Evolutionary conservation across 1,140 invertebrate genomes (phyloP), one percentile per base, ranked within the genome.

Genomic region (Nilaparvata lugens): DNA sequence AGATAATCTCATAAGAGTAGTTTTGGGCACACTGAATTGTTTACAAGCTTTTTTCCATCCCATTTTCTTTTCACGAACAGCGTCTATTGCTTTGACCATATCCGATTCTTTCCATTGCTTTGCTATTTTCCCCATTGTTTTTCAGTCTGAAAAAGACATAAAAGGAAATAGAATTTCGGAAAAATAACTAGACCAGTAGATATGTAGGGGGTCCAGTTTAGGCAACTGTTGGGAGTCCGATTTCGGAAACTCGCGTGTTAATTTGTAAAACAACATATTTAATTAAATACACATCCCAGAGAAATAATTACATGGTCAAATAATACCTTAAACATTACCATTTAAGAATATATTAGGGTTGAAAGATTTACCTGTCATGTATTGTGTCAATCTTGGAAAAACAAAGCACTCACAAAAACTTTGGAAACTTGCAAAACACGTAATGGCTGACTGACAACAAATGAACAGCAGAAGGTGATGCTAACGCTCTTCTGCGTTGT

Each of bases 271-370:
- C 19, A 45, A 45, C 43, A 4, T 16, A 45, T 45, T 45, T 45
- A 28, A 28, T 45, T 5, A 45, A 45, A n/a, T 19, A 19, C 19
- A 16, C 43, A 45, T 45, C 43, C 19, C n/a, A 45, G 19, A n/a
- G 19, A 45, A 45, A 45, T 19, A 4, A 45, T 45, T 4, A 45
- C 13, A 45, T 45, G 43, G 3, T 45, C n/a, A 45, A 45, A 19
- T 16, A 16, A n/a, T 16, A 45, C n/a, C 43, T 19, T 45, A 16
- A 45, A 45, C 19, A 45, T 5, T 45, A 45, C 19, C 19, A 45
- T 45, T 45, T 45, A 45, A 45, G 43, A 45, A 45, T 45, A 45
- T 45, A 45, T 45, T 45, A 16, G 3, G 43, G 43, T 45, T 45
- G 43, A 45, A 13, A 45, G 13, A 19, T 19, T 45, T 45, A 45